Evolutionary conservation across 2,113 vertebrate species (phyloP).

Genomic region (Nanger granti): DNA sequence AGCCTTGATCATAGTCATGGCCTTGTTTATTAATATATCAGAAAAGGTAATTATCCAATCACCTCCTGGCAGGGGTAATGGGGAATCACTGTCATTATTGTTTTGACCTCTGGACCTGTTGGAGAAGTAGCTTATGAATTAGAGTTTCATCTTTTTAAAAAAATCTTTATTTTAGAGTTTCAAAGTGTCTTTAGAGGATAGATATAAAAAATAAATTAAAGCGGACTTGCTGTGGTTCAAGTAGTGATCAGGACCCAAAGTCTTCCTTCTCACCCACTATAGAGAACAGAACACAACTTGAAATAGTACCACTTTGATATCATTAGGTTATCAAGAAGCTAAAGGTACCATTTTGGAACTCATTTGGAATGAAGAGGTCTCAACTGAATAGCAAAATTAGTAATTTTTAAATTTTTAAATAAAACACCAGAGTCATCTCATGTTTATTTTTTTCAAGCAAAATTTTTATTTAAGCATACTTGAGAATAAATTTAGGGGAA

Average conservation of each 20-base stretch:
- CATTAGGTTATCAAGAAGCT: not conserved
- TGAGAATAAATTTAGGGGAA: not conserved
- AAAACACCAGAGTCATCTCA: not conserved
- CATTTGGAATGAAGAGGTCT: not conserved
- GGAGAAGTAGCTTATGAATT: not conserved
- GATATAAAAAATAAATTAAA: conserved; percentile 25
- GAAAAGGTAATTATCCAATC: not conserved
- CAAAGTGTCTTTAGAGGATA: conserved; percentile 1
- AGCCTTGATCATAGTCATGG: not conserved
- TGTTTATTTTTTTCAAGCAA: not conserved
- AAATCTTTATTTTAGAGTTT: conserved; percentile 33
- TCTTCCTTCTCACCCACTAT: not conserved
- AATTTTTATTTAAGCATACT: not conserved
- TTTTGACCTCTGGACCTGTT: not conserved
- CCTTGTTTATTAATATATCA: not conserved
- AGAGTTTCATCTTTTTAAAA: not conserved
- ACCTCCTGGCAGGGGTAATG: not conserved
- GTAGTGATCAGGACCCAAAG: not conserved
- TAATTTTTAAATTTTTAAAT: not conserved
- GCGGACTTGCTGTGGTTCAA: not conserved
- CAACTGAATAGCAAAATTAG: not conserved
- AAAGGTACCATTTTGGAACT: not conserved
- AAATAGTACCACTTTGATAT: not conserved
- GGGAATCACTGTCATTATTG: not conserved
- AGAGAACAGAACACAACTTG: not conserved